Base-by-base conservation (phyloP, 1,140 invertebrate genomes). In the Drosophila baimaii region DNA sequence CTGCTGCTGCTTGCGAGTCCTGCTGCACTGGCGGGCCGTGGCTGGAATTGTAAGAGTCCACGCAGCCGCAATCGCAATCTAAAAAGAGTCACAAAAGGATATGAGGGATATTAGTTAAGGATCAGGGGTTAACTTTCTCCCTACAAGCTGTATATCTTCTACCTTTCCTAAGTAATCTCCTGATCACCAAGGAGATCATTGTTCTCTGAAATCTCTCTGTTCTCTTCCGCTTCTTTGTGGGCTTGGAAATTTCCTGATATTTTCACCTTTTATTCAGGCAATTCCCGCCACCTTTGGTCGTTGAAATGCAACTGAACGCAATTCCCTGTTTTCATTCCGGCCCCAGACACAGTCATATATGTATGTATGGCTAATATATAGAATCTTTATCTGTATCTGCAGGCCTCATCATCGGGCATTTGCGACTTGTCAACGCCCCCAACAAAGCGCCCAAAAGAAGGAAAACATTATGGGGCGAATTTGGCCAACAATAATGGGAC, bases 31-130 rank as follows among this genome's bases (percentile, higher is more conserved):
- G 54, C 49, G 68, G 79, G 65, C 70, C 81, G 80, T 83, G 77
- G 54, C 54, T 61, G 58, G 41, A 51, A 27, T 69, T 58, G 59
- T 90, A 86, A 29, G 89, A 77, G 72, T 92, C 90, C 59, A 90
- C 81, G 72, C 91, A 92, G 59, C 91, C 91, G 79, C 91, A 92
- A 89, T 92, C 86, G 61, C 91, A 92, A 66, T 92, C 91, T 92
- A n/a, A 4, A 4, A 84, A 73, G 13, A 29, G 7, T 17, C 4
- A 25, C 2, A 9, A 19, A 3, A 2, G 7, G 2, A n/a, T 13
- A 35, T 5, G 19, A 0, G 2, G 21, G 5, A 25, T 0, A 17
- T 49, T 31, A 64, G 27, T 23, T 13, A 17, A 10, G 9, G 31
- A 19, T 62, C n/a, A 12, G 21, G 21, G 27, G 3, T 21, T 13